Base-by-base conservation (phyloP, 2,888 invertebrate species). In the Drosophila formosana region DNA sequence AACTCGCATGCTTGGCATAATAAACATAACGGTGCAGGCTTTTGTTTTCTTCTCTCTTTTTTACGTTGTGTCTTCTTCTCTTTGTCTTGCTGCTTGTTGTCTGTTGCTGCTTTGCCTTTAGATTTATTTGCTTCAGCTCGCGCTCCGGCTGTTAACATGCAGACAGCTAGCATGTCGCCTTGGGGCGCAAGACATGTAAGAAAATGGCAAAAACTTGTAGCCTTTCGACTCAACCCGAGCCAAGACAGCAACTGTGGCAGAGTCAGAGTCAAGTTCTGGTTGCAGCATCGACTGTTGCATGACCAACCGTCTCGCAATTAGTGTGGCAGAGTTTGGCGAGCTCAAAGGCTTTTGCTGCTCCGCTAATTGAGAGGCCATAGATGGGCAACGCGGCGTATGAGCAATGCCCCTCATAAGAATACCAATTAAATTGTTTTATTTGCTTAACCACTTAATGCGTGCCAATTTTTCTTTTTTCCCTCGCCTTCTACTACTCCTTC, bases 1-100 rank as follows among this genome's bases (percentile, higher is more conserved):
- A 83, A 81, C 84, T 79, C 84, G 84, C 83, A 87, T 87, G 84
- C 87, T 71, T 75, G 75, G 84, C 83, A 83, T 84, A 78, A 83
- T 84, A 87, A 83, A 87, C 82, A 87, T 87, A 87, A 80, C 78
- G 69, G 46, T 41, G 52, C 37, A 28, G 50, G 56, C 64, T 60
- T 51, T 56, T 52, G 57, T 64, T 71, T 51, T 37, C 50, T 23
- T 25, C 11, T 34, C 56, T 43, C 28, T 57, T 57, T 61, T 30
- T 64, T 32, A 34, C 25, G 56, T 41, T 25, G 4, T 3, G 1
- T 28, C 6, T 13, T 13, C 11, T 23, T 5, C 23, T 0, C 28
- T 32, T n/a, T 25, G 32, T 2, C 37, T 39, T 9, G 23, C 18
- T 45, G n/a, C n/a, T n/a, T n/a, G 18, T 45, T 55, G 51, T 61